Percentiles rank a stretch among this genome's conserved stretches.
Evolutionary conservation across 2,797 vertebrate species (phyloP).

Genomic region (Enteromius argenteus): DNA sequence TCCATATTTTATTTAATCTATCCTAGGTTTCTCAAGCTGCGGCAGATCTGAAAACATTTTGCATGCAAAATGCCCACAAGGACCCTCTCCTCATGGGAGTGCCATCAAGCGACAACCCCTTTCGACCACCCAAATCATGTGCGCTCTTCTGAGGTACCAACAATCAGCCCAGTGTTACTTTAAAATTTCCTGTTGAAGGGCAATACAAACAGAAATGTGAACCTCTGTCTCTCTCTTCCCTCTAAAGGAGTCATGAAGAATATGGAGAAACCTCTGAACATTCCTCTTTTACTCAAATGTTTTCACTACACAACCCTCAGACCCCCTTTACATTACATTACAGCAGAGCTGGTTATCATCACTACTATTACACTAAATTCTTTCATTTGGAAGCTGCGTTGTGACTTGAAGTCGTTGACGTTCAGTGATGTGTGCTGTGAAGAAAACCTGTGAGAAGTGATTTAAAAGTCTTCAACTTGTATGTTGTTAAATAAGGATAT

Average conservation of each 20-base stretch:
- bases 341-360: constrained; percentile 3
- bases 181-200: neutral
- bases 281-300: constrained; percentile 13
- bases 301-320: neutral
- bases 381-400: constrained; percentile 1
- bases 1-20: neutral
- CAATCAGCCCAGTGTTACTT: constrained; percentile 2
- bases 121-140: constrained; percentile 82
- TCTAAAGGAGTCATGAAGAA: constrained; percentile 45
- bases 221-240: constrained; percentile 7
- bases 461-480: neutral
- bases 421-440: constrained; percentile 3
- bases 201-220: neutral
- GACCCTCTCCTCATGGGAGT: constrained; percentile 82
- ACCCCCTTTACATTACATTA: neutral
- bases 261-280: constrained; percentile 37
- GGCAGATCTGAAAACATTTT: constrained; percentile 79
- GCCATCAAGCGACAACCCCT: constrained; percentile 81
- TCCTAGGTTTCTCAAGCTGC: constrained; percentile 80
- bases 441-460: neutral
- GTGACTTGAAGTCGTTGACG: neutral
- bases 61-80: constrained; percentile 80
- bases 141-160: constrained; percentile 57
- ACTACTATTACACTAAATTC: constrained; percentile 18
- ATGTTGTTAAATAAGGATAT: neutral